Percentiles rank a stretch among this genome's conserved stretches.
Conservation (phyloP, 2,113 vertebrate species). For the Chamaetylas fuelleborni region DNA sequence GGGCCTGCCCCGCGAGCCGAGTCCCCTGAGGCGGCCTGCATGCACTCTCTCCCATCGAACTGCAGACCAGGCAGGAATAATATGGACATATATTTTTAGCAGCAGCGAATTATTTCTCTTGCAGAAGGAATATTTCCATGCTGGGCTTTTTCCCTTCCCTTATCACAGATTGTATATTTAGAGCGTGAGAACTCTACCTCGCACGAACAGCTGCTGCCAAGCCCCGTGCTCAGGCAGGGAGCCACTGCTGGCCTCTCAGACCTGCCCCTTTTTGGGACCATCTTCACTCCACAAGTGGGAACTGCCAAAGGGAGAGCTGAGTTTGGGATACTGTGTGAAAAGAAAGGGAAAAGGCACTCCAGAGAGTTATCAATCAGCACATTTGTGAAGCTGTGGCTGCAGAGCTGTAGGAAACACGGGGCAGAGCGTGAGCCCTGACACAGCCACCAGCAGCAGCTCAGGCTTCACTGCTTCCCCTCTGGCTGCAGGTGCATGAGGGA, state of each 20-base stretch:
- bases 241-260: not conserved
- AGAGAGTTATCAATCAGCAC: not conserved
- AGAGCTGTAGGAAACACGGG: not conserved
- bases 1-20: not conserved
- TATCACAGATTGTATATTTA: conserved; percentile 70
- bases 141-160: conserved; percentile 64
- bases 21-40: conserved; percentile 31
- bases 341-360: not conserved
- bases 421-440: not conserved
- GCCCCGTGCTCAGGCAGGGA: not conserved
- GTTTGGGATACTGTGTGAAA: not conserved
- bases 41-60: conserved; percentile 40
- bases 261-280: not conserved
- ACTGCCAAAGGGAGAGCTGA: not conserved
- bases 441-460: not conserved
- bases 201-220: conserved; percentile 28
- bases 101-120: conserved; percentile 65
- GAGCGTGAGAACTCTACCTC: conserved; percentile 72
- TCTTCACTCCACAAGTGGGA: not conserved
- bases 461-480: not conserved
- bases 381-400: fast-evolving
- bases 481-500: conserved; percentile 7
- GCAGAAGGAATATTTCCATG: conserved; percentile 68
- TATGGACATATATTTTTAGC: conserved; percentile 64
- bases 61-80: conserved; percentile 21